Percentiles rank a stretch among this genome's conserved stretches.
These are phyloP conservation scores for Ptilorrhoa leucosticta DNA, from an alignment of 2,113 vertebrate genomes.

Conservation along the genomic window DNA sequence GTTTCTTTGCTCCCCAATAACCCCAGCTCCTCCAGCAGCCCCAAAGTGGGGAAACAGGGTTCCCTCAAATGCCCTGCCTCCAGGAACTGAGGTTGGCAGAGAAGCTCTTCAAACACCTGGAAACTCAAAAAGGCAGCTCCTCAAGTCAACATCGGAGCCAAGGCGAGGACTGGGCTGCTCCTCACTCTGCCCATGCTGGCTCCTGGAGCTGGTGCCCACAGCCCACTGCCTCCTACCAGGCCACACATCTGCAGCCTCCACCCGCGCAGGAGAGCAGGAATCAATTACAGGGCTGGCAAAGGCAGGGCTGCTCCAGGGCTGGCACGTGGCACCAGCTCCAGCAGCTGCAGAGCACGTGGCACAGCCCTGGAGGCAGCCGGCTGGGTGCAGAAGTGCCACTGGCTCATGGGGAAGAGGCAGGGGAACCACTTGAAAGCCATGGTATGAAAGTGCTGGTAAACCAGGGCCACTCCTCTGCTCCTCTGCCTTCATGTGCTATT, in stretches of 20 bases:
- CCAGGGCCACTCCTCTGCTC: slow-evolving; percentile 66
- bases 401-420: slow-evolving; percentile 57
- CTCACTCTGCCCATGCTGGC: neutral
- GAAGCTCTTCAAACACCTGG: neutral
- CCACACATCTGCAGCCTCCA: neutral
- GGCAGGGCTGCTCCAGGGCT: neutral
- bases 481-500: slow-evolving; percentile 53
- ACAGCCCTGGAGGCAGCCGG: neutral
- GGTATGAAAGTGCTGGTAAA: slow-evolving; percentile 64
- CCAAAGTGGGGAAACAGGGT: neutral
- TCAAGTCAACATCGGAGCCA: neutral
- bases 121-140: neutral
- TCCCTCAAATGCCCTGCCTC: neutral
- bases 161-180: neutral
- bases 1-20: neutral
- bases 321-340: neutral
- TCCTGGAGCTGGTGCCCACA: neutral
- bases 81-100: neutral
- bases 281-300: slow-evolving; percentile 36
- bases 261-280: neutral
- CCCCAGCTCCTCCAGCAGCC: neutral
- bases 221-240: neutral
- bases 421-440: slow-evolving; percentile 79
- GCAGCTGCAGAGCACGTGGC: neutral
- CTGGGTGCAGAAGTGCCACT: slow-evolving; percentile 61